phyloP scores from a whole-genome alignment of 2,888 invertebrate genomes.

The Pteria penguin region DNA sequence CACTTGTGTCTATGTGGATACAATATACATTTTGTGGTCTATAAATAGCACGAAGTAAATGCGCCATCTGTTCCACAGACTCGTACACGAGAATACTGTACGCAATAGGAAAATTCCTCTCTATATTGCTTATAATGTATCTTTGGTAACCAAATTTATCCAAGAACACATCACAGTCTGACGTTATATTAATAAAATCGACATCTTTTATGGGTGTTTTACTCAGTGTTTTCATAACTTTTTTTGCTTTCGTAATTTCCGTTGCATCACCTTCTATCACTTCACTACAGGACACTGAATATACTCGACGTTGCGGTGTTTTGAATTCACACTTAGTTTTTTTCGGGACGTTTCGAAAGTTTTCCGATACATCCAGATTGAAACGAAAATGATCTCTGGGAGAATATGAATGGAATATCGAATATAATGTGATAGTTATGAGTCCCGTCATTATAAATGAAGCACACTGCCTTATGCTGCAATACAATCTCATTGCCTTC shows the following conservation, averaged over 20 bases:
- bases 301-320: too few relatives aligned
- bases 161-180: slow-evolving; percentile 62
- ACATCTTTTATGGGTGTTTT: slow-evolving; percentile 55
- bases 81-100: slow-evolving; percentile 74
- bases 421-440: too few relatives aligned
- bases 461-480: too few relatives aligned
- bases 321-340: too few relatives aligned
- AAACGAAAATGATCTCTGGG: too few relatives aligned
- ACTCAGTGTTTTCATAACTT: slow-evolving; percentile 29
- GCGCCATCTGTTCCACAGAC: slow-evolving; percentile 70
- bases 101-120: slow-evolving; percentile 72
- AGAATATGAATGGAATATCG: too few relatives aligned
- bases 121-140: slow-evolving; percentile 48
- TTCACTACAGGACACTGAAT: slow-evolving; percentile 56
- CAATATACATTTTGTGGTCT: slow-evolving; percentile 77
- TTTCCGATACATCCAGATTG: too few relatives aligned
- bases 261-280: slow-evolving; percentile 56
- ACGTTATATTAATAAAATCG: slow-evolving; percentile 58
- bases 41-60: slow-evolving; percentile 73
- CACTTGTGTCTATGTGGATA: slow-evolving; percentile 76
- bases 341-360: too few relatives aligned
- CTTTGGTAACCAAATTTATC: slow-evolving; percentile 49
- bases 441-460: too few relatives aligned
- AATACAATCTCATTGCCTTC: too few relatives aligned
- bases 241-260: slow-evolving; percentile 58